These are phyloP conservation scores for Megathymus violae DNA, from an alignment of 1,140 invertebrate species.

Conservation along the genomic window DNA sequence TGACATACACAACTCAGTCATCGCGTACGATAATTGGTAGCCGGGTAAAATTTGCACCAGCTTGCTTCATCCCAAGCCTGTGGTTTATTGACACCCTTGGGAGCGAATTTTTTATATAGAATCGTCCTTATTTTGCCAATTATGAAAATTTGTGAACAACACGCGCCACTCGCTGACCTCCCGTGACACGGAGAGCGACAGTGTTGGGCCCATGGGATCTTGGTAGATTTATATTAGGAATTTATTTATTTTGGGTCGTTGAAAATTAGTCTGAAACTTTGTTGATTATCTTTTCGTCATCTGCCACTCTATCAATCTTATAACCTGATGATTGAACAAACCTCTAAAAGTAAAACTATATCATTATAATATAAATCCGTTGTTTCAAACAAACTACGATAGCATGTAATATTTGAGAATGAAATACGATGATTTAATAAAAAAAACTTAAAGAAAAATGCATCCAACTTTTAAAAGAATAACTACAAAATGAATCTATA, in stretches of 20 bases:
- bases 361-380: not conserved
- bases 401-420: no score
- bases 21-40: constrained; percentile 54
- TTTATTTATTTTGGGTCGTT: constrained; percentile 52
- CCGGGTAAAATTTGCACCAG: constrained; percentile 65
- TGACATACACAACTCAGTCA: constrained; percentile 53
- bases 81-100: constrained; percentile 72
- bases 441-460: no score
- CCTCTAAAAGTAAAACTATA: not conserved
- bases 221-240: constrained; percentile 27
- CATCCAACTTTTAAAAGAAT: no score
- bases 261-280: constrained; percentile 60
- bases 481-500: no score
- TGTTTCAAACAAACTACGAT: no score
- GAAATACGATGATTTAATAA: no score
- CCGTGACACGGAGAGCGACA: constrained; percentile 43
- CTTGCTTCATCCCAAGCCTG: constrained; percentile 58
- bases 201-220: constrained; percentile 53
- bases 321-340: not conserved
- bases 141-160: constrained; percentile 66
- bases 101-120: constrained; percentile 64
- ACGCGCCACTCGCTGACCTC: constrained; percentile 46
- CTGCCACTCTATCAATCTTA: no score
- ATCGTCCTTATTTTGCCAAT: constrained; percentile 62
- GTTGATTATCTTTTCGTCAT: constrained; percentile 35